Base-by-base conservation (phyloP, 2,113 vertebrate genomes). In the Morone chrysops region DNA sequence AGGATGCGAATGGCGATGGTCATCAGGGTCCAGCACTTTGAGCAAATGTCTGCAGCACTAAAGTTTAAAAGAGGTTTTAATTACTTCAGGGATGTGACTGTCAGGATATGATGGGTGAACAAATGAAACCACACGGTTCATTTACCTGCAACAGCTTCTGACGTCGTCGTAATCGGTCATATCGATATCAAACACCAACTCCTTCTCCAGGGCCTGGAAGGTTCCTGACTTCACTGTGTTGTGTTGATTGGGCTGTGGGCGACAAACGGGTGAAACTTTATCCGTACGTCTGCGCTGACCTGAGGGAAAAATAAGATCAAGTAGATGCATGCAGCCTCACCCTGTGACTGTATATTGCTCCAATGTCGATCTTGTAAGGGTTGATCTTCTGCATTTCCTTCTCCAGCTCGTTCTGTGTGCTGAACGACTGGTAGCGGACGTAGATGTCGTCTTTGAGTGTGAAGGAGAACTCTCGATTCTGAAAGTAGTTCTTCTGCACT, bases 131-230 rank as follows among this genome's bases (percentile, higher is more conserved):
- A 60, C 2, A 63, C 8, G 11, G 31, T 51, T 13, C 11, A 54
- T 40, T 80, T 89, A 99, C 98, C 97, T 99, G 96, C 98, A 99
- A 80, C 98, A 99, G 67, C 90, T 95, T 84, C 98, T 95, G 82
- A 99, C 98, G 0, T 99, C 98, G 0, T 99, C 97, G 3, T 99
- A 99, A 92, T 99, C 98, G 0, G 97, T 99, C 98, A 99, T 99
- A 75, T 99, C 98, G 0, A 99, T 99, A 92, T 99, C 98, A 81
- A 99, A 99, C 17, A 99, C 98, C 84, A 99, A 94, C 91, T 99
- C 98, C 89, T 99, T 99, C 91, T 98, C 97, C 87, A 96, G 95
- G 0, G 98, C 97, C 87, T 99, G 97, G 93, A 99, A 99, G 65
- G 95, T 95, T 14, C 97, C 97, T 5, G 96, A 94, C 81, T 97